phyloP scores from a whole-genome alignment of 2,888 invertebrate species.

The Anaspis maculata region DNA sequence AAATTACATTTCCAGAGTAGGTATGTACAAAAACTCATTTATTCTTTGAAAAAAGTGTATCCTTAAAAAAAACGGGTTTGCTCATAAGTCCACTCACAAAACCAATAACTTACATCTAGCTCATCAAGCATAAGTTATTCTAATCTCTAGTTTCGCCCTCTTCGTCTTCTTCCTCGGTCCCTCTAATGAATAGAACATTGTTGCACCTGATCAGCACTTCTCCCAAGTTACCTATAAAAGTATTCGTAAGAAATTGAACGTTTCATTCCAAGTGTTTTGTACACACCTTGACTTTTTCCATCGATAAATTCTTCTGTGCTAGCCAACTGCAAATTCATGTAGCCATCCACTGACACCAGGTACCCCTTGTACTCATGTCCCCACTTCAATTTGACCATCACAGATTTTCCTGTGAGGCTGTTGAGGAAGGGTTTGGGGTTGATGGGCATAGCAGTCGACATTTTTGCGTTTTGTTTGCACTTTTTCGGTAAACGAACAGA shows the following conservation, averaged over 20 bases:
- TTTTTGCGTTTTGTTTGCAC: constrained; percentile 24
- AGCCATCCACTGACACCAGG: constrained; percentile 94
- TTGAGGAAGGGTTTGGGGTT: constrained; percentile 99
- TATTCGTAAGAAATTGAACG: background rate
- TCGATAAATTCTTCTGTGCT: constrained; percentile 97
- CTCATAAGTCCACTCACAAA: no score
- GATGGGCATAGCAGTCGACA: constrained; percentile 87
- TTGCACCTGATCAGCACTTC: constrained; percentile 97
- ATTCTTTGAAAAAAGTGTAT: no score
- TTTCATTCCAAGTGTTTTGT: background rate
- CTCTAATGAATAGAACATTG: constrained; percentile 91
- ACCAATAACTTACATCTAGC: no score
- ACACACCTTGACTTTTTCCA: constrained; percentile 74
- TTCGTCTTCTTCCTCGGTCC: constrained; percentile 93
- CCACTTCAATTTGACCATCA: constrained; percentile 98
- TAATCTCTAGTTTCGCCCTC: constrained; percentile 93
- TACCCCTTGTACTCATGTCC: constrained; percentile 99
- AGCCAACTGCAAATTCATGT: constrained; percentile 98
- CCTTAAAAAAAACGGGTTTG: no score
- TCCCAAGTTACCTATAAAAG: constrained; percentile 55
- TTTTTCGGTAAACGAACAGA: constrained; percentile 2
- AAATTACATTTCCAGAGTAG: no score
- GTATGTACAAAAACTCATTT: no score
- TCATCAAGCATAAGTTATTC: no score
- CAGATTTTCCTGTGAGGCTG: constrained; percentile 94